Evolutionary conservation across 2,113 vertebrate species (phyloP), one percentile per base, ranked within the genome.

Genomic region (Manacus vitellinus): DNA sequence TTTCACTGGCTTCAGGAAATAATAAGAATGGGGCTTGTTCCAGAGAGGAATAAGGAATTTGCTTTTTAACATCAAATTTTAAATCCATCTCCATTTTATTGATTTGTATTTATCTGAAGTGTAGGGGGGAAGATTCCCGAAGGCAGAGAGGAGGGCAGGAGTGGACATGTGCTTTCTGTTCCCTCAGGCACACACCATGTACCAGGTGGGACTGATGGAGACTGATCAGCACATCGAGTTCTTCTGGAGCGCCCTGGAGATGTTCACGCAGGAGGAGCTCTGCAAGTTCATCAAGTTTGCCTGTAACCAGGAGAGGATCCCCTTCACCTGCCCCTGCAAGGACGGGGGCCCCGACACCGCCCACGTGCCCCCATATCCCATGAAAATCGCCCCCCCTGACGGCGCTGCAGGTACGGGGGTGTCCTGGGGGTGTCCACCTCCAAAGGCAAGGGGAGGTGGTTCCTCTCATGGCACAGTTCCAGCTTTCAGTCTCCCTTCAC

Each of bases 251-350:
- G 99, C 99, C 0, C 88, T 99, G 91, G 99, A 99, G 97, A 98
- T 98, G 98, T 99, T 99, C 97, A 98, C 99, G 2, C 99, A 99
- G 97, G 99, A 99, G 98, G 99, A 99, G 96, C 99, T 99, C 83
- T 99, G 99, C 98, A 99, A 99, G 97, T 99, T 99, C 98, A 99
- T 99, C 76, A 99, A 99, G 97, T 99, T 99, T 3, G 99, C 99
- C 92, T 99, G 99, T 94, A 99, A 99, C 97, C 99, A 99, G 97
- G 99, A 99, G 63, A 98, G 99, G 39, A 99, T 99, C 95, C 99
- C 99, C 3, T 99, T 99, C 97, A 99, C 99, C 56, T 99, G 99
- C 59, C 99, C 99, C 9, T 99, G 99, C 97, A 99, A 99, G 90
- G 99, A 99, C 0, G 99, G 99, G 1, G 99, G 99, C 9, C 99